Conservation (phyloP, 2,888 invertebrate genomes). For the Cheilosia vulpina region DNA sequence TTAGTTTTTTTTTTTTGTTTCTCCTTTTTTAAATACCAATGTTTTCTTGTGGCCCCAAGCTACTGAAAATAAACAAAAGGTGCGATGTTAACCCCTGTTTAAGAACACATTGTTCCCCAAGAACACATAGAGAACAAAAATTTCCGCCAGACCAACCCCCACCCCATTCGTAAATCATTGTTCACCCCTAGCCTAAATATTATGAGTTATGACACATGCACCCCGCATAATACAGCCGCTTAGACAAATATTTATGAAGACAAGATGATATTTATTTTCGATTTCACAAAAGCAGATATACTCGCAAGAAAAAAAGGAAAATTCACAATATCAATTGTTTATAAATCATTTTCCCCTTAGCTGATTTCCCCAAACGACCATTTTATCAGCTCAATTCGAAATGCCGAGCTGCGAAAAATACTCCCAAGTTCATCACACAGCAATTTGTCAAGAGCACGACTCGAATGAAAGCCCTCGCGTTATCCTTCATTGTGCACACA, state of each 20-base stretch:
- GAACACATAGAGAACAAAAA: background rate
- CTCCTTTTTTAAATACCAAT: too few species aligned
- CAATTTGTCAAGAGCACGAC: constrained; percentile 15
- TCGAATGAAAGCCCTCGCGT: constrained; percentile 6
- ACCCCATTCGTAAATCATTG: background rate
- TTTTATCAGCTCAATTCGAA: background rate
- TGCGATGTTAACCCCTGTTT: background rate
- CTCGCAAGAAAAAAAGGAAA: background rate
- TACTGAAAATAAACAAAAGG: background rate
- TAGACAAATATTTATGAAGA: constrained; percentile 8
- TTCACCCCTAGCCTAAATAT: background rate
- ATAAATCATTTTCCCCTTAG: background rate
- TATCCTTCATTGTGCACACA: constrained; percentile 6
- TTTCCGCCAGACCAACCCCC: background rate
- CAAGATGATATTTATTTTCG: constrained; percentile 1
- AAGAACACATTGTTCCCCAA: background rate
- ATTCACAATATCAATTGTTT: background rate
- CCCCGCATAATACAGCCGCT: background rate
- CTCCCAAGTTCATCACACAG: background rate
- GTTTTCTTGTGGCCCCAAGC: too few species aligned
- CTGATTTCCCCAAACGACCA: background rate
- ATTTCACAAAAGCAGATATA: background rate
- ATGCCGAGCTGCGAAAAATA: constrained; percentile 6
- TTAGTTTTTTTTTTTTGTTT: too few species aligned
- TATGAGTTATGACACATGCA: background rate